A percentile compares a stretch with the other conserved stretches of the same genome.
Conservation (phyloP, 2,888 invertebrate genomes). For the Teleiodes luculella region DNA sequence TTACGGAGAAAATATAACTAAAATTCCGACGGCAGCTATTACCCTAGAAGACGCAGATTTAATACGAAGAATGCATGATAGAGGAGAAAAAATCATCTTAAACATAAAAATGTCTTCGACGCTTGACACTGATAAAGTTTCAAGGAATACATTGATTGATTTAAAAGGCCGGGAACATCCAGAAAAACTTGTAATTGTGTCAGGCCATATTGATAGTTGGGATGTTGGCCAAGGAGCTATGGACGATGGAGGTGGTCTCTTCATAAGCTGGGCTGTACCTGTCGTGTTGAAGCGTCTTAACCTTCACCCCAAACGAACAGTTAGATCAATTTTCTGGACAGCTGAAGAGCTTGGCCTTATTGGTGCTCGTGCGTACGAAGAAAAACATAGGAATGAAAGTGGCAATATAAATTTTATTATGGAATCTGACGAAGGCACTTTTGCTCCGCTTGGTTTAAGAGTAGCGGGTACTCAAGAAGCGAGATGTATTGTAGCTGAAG, state of each 20-base stretch:
- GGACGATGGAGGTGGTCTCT: conserved; percentile 91
- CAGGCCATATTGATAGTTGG: conserved; percentile 93
- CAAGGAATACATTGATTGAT: conserved; percentile 87
- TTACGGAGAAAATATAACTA: conserved; percentile 76
- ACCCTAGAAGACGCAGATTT: conserved; percentile 88
- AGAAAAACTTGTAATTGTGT: conserved; percentile 82
- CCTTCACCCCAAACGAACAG: conserved; percentile 83
- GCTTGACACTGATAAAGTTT: conserved; percentile 70
- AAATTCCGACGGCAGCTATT: conserved; percentile 87
- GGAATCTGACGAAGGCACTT: conserved; percentile 91
- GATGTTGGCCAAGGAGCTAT: conserved; percentile 92
- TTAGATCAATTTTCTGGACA: conserved; percentile 88
- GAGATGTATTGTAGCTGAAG: conserved; percentile 82
- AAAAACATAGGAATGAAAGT: conserved; percentile 75
- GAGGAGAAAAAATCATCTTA: conserved; percentile 69
- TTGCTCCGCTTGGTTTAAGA: conserved; percentile 83
- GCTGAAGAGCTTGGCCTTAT: conserved; percentile 86
- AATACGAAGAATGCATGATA: conserved; percentile 80
- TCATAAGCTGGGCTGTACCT: conserved; percentile 87
- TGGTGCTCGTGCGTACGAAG: conserved; percentile 82
- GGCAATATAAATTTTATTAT: conserved; percentile 85
- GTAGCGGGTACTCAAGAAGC: conserved; percentile 81
- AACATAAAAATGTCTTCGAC: conserved; percentile 83
- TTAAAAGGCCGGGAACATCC: conserved; percentile 72
- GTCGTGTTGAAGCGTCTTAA: conserved; percentile 82